Percentiles rank a stretch among this genome's conserved stretches.
Conservation (phyloP, 2,113 vertebrate genomes). For the Dendrocopos noguchii region DNA sequence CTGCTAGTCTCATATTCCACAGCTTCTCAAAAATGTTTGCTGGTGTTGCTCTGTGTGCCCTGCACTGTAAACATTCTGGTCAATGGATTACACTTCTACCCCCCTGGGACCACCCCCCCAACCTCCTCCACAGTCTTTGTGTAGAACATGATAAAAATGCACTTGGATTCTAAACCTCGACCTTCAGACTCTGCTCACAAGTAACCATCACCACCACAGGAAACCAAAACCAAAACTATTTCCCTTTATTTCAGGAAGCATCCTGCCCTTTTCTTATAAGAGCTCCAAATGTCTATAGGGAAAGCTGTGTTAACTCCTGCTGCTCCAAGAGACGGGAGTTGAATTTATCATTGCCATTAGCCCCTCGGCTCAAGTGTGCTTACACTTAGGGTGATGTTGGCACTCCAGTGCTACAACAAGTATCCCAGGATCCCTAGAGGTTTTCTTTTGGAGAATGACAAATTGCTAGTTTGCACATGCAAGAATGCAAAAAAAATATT, state of each 20-base stretch:
- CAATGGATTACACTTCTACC: neutral
- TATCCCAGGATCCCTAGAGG: accelerated
- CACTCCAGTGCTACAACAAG: neutral
- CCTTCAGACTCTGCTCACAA: neutral
- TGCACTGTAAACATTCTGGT: neutral
- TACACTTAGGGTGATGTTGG: neutral
- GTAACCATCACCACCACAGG: neutral
- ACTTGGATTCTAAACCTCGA: neutral
- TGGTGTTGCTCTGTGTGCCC: neutral
- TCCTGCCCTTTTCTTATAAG: slow-evolving; percentile 11
- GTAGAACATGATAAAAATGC: neutral
- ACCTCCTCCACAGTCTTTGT: neutral
- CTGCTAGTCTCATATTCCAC: neutral
- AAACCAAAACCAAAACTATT: slow-evolving; percentile 54
- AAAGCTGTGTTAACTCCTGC: neutral
- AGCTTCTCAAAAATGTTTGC: neutral
- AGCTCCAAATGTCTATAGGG: neutral
- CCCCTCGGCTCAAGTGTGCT: neutral
- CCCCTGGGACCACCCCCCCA: no score
- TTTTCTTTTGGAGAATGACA: neutral
- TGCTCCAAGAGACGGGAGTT: neutral
- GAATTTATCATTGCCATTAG: neutral
- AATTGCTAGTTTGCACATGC: neutral
- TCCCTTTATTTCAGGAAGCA: neutral
- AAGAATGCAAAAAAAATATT: neutral